Evolutionary conservation across 2,113 vertebrate genomes (phyloP).

Genomic region (Dicrurus megarhynchus): DNA sequence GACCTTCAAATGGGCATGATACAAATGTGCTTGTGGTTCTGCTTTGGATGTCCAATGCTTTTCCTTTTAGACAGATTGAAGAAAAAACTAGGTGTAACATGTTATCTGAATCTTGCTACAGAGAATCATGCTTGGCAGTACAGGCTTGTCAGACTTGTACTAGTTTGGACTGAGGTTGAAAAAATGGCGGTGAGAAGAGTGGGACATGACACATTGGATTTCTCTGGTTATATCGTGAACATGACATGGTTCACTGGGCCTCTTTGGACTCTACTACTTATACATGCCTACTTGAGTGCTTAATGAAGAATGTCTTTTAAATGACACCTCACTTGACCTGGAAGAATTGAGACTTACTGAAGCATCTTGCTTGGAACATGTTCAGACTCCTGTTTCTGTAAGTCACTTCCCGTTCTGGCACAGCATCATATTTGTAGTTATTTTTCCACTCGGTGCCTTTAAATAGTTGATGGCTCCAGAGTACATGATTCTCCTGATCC

Average conservation of each 20-base stretch:
- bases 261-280: background rate
- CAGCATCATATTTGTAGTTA: accelerated
- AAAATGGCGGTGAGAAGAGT: accelerated
- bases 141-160: background rate
- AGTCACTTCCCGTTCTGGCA: background rate
- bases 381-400: background rate
- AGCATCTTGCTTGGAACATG: background rate
- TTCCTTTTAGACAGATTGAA: background rate
- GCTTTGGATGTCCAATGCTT: background rate
- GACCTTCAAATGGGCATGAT: background rate
- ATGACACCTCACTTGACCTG: background rate
- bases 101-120: background rate
- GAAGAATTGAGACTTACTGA: background rate
- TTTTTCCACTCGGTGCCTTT: background rate
- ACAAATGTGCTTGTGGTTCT: background rate
- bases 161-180: background rate
- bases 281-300: background rate
- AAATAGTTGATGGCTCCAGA: background rate
- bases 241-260: background rate
- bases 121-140: background rate
- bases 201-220: background rate
- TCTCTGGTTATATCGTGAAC: background rate
- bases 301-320: background rate
- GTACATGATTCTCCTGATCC: background rate
- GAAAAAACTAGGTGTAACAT: background rate